Evolutionary conservation across 2,888 invertebrate genomes (phyloP).

Genomic region (Lottia gigantea): DNA sequence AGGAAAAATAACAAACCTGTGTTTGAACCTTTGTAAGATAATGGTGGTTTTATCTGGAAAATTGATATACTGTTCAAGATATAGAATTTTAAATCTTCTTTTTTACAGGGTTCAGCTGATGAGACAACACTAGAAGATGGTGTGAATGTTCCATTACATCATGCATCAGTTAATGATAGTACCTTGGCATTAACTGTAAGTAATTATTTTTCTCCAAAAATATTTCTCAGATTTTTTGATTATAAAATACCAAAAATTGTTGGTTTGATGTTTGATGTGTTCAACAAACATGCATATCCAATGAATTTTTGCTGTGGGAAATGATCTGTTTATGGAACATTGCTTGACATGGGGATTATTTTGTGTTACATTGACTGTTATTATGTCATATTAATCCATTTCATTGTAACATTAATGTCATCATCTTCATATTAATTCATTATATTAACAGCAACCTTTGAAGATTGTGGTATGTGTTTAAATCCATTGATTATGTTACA

Average conservation of each 20-base stretch:
- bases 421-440: slow-evolving; percentile 13
- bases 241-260: too few relatives aligned
- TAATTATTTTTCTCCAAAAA: neutral
- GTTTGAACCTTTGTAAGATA: too few relatives aligned
- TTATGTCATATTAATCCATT: neutral
- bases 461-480: slow-evolving; percentile 22
- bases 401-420: neutral
- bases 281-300: too few relatives aligned
- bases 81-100: neutral
- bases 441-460: slow-evolving; percentile 15
- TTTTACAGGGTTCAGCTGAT: slow-evolving; percentile 51
- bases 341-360: too few relatives aligned
- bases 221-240: too few relatives aligned
- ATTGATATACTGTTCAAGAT: too few relatives aligned
- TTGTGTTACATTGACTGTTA: too few relatives aligned
- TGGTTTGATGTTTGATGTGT: too few relatives aligned
- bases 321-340: too few relatives aligned
- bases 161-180: slow-evolving; percentile 52
- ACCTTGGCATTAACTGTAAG: slow-evolving; percentile 52
- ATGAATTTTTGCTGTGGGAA: too few relatives aligned
- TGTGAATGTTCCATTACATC: slow-evolving; percentile 48
- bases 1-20: too few relatives aligned
- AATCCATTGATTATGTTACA: neutral
- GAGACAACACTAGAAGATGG: slow-evolving; percentile 46
- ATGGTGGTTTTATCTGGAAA: too few relatives aligned